These are phyloP conservation scores for Lasioglossum marginatum DNA, from an alignment of 2,888 invertebrate genomes.

Conservation along the genomic window DNA sequence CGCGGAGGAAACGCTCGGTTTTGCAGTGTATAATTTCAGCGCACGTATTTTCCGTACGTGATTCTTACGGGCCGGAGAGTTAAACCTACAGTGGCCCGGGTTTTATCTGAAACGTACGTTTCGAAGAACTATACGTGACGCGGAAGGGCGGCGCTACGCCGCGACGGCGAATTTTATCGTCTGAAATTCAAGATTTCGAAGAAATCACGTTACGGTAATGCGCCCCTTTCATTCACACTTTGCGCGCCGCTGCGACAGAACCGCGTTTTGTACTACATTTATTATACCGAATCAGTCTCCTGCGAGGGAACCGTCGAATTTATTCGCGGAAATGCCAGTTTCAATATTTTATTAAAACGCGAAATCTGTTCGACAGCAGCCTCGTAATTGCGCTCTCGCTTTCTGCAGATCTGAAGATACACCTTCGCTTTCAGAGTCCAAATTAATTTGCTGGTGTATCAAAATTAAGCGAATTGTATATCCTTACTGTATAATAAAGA, in stretches of 20 bases:
- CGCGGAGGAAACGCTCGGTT: slow-evolving; percentile 25
- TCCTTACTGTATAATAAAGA: not conserved
- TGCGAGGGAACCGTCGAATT: not conserved
- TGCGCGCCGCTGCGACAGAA: not conserved
- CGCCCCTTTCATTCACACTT: slow-evolving; percentile 15
- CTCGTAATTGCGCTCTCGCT: not conserved
- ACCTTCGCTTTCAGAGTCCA: not conserved
- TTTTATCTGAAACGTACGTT: slow-evolving; percentile 41
- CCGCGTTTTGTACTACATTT: not conserved
- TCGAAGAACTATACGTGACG: slow-evolving; percentile 49
- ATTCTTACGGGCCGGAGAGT: slow-evolving; percentile 49
- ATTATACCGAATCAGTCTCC: not conserved
- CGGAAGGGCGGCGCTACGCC: not conserved
- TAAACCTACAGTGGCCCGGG: slow-evolving; percentile 52
- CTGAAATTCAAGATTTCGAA: slow-evolving; percentile 47
- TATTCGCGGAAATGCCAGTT: not conserved
- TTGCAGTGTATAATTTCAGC: slow-evolving; percentile 53
- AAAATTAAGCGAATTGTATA: not conserved
- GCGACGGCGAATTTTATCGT: slow-evolving; percentile 30
- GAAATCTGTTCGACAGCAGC: not conserved
- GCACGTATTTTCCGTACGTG: slow-evolving; percentile 60
- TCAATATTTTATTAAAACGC: not conserved
- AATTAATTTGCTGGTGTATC: not conserved
- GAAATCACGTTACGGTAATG: slow-evolving; percentile 37
- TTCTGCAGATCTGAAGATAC: not conserved